Conservation (phyloP, 2,113 vertebrate genomes). For the Plectropomus leopardus region DNA sequence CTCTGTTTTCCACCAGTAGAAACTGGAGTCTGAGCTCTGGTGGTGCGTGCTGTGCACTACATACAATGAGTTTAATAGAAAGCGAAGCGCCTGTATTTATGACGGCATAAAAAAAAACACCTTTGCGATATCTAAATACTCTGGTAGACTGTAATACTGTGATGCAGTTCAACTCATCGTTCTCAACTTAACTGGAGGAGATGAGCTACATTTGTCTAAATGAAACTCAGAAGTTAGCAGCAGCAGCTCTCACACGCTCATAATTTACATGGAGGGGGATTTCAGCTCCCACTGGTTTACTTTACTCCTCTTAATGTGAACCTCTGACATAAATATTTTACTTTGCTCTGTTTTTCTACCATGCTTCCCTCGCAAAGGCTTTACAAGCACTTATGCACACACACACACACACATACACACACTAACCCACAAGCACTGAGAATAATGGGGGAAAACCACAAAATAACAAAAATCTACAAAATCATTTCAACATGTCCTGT, state of each 20-base stretch:
- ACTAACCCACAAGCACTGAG: neutral
- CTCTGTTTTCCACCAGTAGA: too few relatives aligned
- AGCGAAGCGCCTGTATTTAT: too few relatives aligned
- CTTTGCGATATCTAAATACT: too few relatives aligned
- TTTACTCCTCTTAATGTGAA: conserved; percentile 58
- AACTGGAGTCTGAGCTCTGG: too few relatives aligned
- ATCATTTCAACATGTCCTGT: conserved; percentile 18
- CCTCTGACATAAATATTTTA: conserved; percentile 67
- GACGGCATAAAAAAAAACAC: too few relatives aligned
- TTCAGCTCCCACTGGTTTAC: conserved; percentile 49
- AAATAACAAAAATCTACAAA: conserved; percentile 13
- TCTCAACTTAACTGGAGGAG: neutral
- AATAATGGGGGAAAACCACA: neutral
- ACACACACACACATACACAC: conserved; percentile 6
- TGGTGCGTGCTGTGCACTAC: too few relatives aligned
- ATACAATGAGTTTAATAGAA: too few relatives aligned
- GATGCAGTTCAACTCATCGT: too few relatives aligned
- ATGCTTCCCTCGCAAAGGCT: conserved; percentile 2
- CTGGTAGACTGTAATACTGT: too few relatives aligned
- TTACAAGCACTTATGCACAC: neutral
- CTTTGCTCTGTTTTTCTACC: conserved; percentile 40
- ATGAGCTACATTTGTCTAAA: conserved; percentile 16
- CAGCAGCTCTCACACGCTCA: conserved; percentile 9
- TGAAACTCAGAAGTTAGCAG: conserved; percentile 26
- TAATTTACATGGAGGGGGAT: conserved; percentile 29